These are phyloP conservation scores for Anhinga anhinga DNA, from an alignment of 2,113 vertebrate genomes.

Conservation along the genomic window DNA sequence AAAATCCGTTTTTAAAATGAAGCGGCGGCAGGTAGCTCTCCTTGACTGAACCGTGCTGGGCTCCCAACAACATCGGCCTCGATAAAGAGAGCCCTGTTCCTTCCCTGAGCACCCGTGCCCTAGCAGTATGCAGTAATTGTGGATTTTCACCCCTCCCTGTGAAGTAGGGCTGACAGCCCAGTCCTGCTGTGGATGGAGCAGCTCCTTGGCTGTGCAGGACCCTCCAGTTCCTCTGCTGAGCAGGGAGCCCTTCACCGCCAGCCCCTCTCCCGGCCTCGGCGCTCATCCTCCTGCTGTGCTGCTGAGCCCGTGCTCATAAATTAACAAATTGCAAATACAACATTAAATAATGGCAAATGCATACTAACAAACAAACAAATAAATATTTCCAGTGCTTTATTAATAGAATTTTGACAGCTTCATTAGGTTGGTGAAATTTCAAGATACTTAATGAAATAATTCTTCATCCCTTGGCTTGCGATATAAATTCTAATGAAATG, in stretches of 20 bases:
- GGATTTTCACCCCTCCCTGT: accelerated
- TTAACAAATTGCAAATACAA: not conserved
- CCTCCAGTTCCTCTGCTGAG: accelerated
- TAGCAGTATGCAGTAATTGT: accelerated
- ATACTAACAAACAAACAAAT: conserved; percentile 45
- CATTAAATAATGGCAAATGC: conserved; percentile 28
- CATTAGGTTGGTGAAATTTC: conserved; percentile 53
- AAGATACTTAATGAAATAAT: conserved; percentile 56
- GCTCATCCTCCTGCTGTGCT: accelerated
- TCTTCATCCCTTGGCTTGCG: conserved; percentile 21
- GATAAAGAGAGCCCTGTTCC: accelerated
- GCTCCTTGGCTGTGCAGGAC: accelerated
- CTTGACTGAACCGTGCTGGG: accelerated
- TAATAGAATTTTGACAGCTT: conserved; percentile 58
- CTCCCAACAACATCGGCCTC: accelerated
- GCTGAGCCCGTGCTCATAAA: not conserved
- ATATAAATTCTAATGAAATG: conserved; percentile 22
- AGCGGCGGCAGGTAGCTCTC: accelerated
- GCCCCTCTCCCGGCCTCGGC: not conserved
- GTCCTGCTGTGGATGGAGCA: accelerated
- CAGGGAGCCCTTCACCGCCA: not conserved
- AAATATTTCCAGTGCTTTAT: conserved; percentile 50
- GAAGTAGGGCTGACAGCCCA: not conserved
- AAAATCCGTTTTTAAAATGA: not conserved
- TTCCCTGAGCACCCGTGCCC: not conserved